Percentiles rank a stretch among this genome's conserved stretches.
These are phyloP conservation scores for Lycodopsis pacificus DNA, from an alignment of 2,797 vertebrate genomes.

Conservation along the genomic window DNA sequence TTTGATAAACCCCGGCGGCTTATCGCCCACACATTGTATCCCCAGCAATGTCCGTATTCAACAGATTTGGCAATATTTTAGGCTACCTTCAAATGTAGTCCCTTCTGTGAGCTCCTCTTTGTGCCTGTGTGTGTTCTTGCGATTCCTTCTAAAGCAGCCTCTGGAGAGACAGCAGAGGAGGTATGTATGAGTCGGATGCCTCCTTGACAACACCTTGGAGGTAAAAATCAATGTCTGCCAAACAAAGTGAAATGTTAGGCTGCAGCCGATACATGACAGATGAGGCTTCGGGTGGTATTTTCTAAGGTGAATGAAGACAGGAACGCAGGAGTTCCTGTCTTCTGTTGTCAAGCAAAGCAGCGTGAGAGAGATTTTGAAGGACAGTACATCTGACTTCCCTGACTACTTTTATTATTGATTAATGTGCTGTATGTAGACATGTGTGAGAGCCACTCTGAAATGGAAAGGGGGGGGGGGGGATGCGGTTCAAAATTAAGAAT, in stretches of 20 bases:
- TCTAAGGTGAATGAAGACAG: slow-evolving; percentile 75
- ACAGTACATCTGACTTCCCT: slow-evolving; percentile 66
- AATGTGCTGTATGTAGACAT: slow-evolving; percentile 52
- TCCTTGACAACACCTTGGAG: slow-evolving; percentile 82
- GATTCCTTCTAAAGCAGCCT: slow-evolving; percentile 64
- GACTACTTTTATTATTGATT: slow-evolving; percentile 76
- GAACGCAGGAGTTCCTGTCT: slow-evolving; percentile 70
- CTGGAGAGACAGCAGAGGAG: slow-evolving; percentile 62
- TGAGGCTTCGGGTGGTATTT: slow-evolving; percentile 77
- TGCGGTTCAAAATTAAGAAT: slow-evolving; percentile 49
- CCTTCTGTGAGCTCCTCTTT: slow-evolving; percentile 44
- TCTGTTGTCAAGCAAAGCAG: slow-evolving; percentile 72
- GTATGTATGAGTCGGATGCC: slow-evolving; percentile 74
- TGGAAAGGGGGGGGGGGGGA: not conserved
- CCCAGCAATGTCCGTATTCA: slow-evolving; percentile 42
- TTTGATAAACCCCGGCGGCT: slow-evolving; percentile 29
- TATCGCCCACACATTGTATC: slow-evolving; percentile 52
- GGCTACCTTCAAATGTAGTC: slow-evolving; percentile 48
- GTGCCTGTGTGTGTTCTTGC: slow-evolving; percentile 33
- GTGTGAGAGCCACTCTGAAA: slow-evolving; percentile 49
- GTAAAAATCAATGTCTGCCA: slow-evolving; percentile 84
- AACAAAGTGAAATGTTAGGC: slow-evolving; percentile 83
- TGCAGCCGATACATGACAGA: slow-evolving; percentile 80
- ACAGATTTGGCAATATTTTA: slow-evolving; percentile 48
- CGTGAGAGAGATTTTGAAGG: slow-evolving; percentile 76